These are phyloP conservation scores for Anadara kagoshimensis DNA, from an alignment of 1,140 invertebrate genomes.

Conservation along the genomic window DNA sequence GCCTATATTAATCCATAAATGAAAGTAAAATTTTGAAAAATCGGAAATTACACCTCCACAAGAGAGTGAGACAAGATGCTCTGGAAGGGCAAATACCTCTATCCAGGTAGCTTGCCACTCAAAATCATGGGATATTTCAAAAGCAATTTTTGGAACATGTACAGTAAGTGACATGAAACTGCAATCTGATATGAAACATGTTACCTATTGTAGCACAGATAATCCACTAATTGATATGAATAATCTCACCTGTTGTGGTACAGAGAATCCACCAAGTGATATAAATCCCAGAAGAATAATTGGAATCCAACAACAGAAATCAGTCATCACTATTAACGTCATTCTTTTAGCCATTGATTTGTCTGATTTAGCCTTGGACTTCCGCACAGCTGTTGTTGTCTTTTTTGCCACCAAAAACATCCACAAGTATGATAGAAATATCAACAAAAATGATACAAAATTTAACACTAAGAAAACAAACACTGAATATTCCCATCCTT, in stretches of 20 bases:
- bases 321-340: conserved; percentile 78
- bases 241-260: conserved; percentile 73
- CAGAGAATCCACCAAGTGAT: conserved; percentile 74
- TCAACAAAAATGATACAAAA: conserved; percentile 76
- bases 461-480: conserved; percentile 78
- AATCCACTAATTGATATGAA: no score
- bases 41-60: no score
- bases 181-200: no score
- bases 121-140: no score
- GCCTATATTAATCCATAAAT: no score
- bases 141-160: no score
- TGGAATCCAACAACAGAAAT: conserved; percentile 78
- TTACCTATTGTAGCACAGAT: no score
- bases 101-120: no score
- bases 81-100: no score
- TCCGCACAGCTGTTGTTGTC: conserved; percentile 74
- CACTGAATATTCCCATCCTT: conserved; percentile 80
- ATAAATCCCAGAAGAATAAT: conserved; percentile 76
- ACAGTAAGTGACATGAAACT: no score
- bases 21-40: no score
- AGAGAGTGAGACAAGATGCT: no score
- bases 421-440: conserved; percentile 77
- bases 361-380: conserved; percentile 71
- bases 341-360: conserved; percentile 77
- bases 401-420: conserved; percentile 77